Conservation (phyloP, 1,140 invertebrate genomes). For the Potamilus streckersoni region DNA sequence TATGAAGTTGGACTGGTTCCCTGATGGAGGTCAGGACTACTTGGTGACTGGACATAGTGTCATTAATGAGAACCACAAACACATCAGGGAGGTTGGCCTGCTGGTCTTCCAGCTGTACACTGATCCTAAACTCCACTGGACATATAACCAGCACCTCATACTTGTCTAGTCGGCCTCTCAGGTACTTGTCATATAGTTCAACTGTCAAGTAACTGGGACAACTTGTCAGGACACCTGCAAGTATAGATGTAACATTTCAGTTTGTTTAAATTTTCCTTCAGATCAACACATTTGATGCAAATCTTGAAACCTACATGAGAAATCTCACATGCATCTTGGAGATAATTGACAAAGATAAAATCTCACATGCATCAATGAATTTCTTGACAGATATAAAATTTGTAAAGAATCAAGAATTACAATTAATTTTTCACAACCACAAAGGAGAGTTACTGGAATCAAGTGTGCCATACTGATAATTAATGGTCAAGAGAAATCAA, state of each 20-base stretch:
- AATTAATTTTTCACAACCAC: too few species aligned
- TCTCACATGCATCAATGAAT: too few species aligned
- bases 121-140: conserved; percentile 38
- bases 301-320: too few species aligned
- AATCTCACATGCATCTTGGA: too few species aligned
- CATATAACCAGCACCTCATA: conserved; percentile 53
- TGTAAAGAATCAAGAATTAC: too few species aligned
- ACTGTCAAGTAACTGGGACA: conserved; percentile 54
- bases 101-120: conserved; percentile 18
- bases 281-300: too few species aligned
- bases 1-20: conserved; percentile 19
- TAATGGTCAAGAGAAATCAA: too few species aligned
- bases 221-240: conserved; percentile 43
- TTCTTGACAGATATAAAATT: too few species aligned
- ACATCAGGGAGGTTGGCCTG: conserved; percentile 43
- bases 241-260: not conserved
- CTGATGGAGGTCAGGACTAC: conserved; percentile 48
- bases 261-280: too few species aligned
- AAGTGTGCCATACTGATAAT: too few species aligned
- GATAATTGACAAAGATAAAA: too few species aligned
- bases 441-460: too few species aligned
- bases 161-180: conserved; percentile 37
- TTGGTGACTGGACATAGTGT: conserved; percentile 43
- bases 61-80: conserved; percentile 51
- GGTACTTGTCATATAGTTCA: conserved; percentile 53